Conservation (phyloP, 1,140 invertebrate genomes). For the Penaeus indicus region DNA sequence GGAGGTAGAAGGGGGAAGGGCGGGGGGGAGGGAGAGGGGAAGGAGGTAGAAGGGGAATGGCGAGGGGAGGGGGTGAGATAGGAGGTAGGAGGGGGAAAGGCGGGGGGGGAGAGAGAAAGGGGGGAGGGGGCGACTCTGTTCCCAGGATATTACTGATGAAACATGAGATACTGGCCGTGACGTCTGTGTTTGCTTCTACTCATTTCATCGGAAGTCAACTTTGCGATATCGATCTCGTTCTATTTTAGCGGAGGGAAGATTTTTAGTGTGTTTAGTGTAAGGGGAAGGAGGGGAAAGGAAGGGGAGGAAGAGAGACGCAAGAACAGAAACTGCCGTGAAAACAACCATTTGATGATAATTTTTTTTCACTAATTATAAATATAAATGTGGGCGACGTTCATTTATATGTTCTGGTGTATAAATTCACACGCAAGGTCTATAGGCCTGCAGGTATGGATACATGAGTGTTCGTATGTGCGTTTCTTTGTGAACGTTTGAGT, state of each 20-base stretch:
- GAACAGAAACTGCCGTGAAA: not conserved
- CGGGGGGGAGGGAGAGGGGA: too few relatives aligned
- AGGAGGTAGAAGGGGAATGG: not conserved
- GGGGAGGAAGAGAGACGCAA: not conserved
- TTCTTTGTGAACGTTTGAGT: too few relatives aligned
- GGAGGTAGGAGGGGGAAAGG: slow-evolving; percentile 34
- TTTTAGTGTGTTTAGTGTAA: not conserved
- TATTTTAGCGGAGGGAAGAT: not conserved
- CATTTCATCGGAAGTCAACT: slow-evolving; percentile 60
- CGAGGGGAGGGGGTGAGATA: slow-evolving; percentile 1
- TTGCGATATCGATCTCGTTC: slow-evolving; percentile 56
- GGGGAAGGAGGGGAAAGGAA: not conserved
- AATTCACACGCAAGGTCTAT: too few relatives aligned
- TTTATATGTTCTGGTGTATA: too few relatives aligned
- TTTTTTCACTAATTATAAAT: too few relatives aligned
- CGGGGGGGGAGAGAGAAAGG: slow-evolving; percentile 28
- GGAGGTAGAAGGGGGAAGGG: too few relatives aligned
- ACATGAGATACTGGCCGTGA: slow-evolving; percentile 60
- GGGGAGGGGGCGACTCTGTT: slow-evolving; percentile 15
- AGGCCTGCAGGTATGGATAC: too few relatives aligned
- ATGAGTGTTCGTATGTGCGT: too few relatives aligned
- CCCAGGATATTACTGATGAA: slow-evolving; percentile 57
- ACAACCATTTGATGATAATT: not conserved
- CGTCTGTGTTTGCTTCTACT: slow-evolving; percentile 54
- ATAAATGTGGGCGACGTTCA: too few relatives aligned